Evolutionary conservation across 2,888 invertebrate species (phyloP), one percentile per base, ranked within the genome.

Genomic region (Catocala sponsa): DNA sequence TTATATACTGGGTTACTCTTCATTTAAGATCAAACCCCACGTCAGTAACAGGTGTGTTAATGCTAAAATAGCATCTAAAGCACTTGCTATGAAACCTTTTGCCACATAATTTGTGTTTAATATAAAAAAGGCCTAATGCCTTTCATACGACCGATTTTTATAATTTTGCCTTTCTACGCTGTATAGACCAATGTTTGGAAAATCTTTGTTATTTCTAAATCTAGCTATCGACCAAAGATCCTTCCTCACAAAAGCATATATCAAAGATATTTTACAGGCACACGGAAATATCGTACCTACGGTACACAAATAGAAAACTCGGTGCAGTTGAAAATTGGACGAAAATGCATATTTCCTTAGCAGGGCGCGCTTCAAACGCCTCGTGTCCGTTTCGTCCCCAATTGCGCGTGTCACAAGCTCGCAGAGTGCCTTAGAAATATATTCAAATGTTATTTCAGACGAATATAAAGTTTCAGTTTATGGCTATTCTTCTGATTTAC

Each of bases 291-390:
- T 5, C 6, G 32, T 47, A 9, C 42, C 9, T 15, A 2, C 25
- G 38, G 41, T 25, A 55, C 9, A 59, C 44, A 70, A 57, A 71
- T 69, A 59, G 15, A 38, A 41, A 33, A 54, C 44, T 42, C 25
- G 38, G 35, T 46, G 32, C 50, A 56, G 56, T 59, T 65, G 48
- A 43, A 74, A 65, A 71, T 65, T 65, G 54, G 12, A 59, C 68
- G 47, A 57, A 69, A 61, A 59, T 65, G 60, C 60, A 73, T 63
- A 75, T 59, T 71, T 65, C 51, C 9, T 33, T 47, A 5, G 47
- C 32, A 63, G 46, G 32, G 55, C 55, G 57, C 35, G 51, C 35
- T 33, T 4, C 12, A 44, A 47, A 13, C 42, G 41, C 44, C 38
- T 12, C 47, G 10, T 54, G 11, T 15, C 51, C 35, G 41, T 68